These are phyloP conservation scores for Balaeniceps rex DNA, from an alignment of 2,113 vertebrate genomes.

Conservation along the genomic window DNA sequence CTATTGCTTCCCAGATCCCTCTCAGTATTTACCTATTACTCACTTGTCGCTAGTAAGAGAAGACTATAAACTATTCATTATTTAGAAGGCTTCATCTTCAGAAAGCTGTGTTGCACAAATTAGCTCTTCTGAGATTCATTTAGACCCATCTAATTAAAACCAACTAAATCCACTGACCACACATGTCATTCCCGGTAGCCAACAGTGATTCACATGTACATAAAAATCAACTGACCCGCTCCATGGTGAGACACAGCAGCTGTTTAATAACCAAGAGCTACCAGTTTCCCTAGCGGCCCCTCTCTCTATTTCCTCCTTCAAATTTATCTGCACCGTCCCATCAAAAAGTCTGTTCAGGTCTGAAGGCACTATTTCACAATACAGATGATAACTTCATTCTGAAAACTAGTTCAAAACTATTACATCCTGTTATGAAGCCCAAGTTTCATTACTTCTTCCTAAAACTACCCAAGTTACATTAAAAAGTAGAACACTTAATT, in stretches of 20 bases:
- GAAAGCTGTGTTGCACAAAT: neutral
- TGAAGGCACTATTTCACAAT: neutral
- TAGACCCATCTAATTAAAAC: neutral
- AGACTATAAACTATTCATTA: neutral
- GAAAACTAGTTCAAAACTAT: neutral
- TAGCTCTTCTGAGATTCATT: neutral
- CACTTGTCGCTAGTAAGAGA: neutral
- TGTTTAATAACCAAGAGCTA: neutral
- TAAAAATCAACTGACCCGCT: neutral
- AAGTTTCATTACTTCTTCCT: neutral
- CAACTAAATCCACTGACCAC: neutral
- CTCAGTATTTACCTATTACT: neutral
- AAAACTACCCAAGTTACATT: neutral
- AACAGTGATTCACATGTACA: neutral
- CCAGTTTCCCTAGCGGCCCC: neutral
- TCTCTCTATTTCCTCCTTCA: neutral
- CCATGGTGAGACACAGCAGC: neutral
- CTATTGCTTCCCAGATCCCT: neutral
- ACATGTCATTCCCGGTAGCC: neutral
- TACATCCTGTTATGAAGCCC: fast-evolving
- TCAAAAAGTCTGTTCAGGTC: neutral
- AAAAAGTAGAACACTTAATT: neutral
- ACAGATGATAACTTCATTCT: neutral
- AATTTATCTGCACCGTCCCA: neutral
- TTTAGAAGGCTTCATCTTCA: neutral